Evolutionary conservation across 2,797 vertebrate species (phyloP).

Genomic region (Pseudochromis fuscus): DNA sequence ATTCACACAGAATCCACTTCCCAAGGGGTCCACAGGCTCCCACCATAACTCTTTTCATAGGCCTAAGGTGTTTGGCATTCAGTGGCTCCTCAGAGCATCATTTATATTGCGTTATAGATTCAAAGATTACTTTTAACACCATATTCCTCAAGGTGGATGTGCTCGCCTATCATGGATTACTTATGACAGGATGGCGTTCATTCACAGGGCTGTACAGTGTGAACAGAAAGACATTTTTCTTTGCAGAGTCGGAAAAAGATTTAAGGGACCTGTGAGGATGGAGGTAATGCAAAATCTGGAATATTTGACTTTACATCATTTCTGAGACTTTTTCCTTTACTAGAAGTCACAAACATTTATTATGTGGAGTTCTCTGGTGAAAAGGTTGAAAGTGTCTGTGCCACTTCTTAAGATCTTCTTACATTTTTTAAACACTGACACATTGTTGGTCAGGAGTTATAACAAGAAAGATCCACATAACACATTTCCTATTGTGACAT

Average conservation of each 20-base stretch:
- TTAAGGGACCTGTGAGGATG: conserved; percentile 9
- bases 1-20: conserved; percentile 60
- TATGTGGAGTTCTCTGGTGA: no score
- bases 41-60: conserved; percentile 57
- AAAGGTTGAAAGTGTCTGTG: no score
- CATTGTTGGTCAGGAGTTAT: no score
- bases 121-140: conserved; percentile 60
- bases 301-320: conserved; percentile 15
- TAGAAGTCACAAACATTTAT: not conserved
- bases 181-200: conserved; percentile 42
- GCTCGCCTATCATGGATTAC: conserved; percentile 46
- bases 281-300: conserved; percentile 15
- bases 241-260: conserved; percentile 25
- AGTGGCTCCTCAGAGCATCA: conserved; percentile 45
- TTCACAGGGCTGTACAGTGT: conserved; percentile 12
- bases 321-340: conserved; percentile 8
- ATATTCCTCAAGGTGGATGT: conserved; percentile 58
- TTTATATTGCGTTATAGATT: conserved; percentile 60
- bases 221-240: conserved; percentile 42
- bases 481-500: not conserved
- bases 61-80: conserved; percentile 52
- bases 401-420: no score
- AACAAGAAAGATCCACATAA: no score
- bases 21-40: conserved; percentile 33
- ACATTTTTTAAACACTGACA: no score